Evolutionary conservation across 2,888 invertebrate species (phyloP), one percentile per base, ranked within the genome.

Genomic region (Aporophyla lueneburgensis): DNA sequence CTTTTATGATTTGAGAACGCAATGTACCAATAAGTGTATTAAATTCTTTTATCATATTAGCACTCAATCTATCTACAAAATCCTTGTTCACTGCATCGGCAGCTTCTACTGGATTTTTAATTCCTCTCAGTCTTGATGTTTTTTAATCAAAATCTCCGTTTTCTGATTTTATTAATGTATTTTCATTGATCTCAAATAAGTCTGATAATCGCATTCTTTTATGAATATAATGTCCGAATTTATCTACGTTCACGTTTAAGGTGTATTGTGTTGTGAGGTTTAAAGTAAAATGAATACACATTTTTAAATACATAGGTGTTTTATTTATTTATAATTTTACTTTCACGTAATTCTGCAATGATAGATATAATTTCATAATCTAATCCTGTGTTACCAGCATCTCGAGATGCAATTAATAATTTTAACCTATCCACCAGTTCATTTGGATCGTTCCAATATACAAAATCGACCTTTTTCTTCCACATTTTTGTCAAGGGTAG

Each of bases 301-400:
- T n/a, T 46, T 0, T 3, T 33, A 33, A 46, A n/a, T 7, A 63
- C 33, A 33, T 33, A 33, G 33, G 33, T 33, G 33, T 33, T 46
- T n/a, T 63, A 63, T 46, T 27, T 16, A 63, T 63, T 43, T n/a
- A 43, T n/a, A 43, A 62, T 12, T 43, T 62, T 43, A 62, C 62
- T 62, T 43, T 33, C 62, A 62, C 62, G 62, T 2, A 62, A 43
- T 62, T 62, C 62, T 62, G 43, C 43, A 62, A 62, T 62, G 7
- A 62, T 62, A 43, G n/a, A 62, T 43, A 62, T 24, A 62, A 63
- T 63, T 63, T 63, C 63, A 46, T 19, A 24, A 63, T 46, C 24
- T 63, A 63, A 63, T 46, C 43, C 63, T 46, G 63, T 46, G 46
- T 46, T 63, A 9, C 63, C 63, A 63, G 46, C 46, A 19, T 46